Evolutionary conservation across 2,113 vertebrate species (phyloP).

Genomic region (Tetraodon nigroviridis): DNA sequence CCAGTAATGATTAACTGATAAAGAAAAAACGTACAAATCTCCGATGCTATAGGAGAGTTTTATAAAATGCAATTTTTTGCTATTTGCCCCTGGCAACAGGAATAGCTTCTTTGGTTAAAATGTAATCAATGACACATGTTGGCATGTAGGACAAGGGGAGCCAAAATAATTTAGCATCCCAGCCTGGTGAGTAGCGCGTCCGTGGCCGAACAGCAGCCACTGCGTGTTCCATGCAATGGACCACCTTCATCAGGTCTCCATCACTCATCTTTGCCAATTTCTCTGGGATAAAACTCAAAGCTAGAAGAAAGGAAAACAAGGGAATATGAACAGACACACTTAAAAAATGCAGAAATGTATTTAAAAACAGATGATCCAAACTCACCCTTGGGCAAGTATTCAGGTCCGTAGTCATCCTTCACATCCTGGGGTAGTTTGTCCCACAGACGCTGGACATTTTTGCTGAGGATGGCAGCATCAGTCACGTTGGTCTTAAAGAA

Average conservation of each 20-base stretch:
- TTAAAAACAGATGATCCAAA: neutral
- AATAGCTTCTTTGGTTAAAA: constrained; percentile 55
- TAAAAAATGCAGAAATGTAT: neutral
- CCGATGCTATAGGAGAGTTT: no score
- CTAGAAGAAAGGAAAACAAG: constrained; percentile 39
- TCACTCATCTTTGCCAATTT: constrained; percentile 64
- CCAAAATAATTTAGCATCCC: constrained; percentile 83
- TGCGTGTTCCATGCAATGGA: constrained; percentile 82
- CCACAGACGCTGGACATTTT: constrained; percentile 60
- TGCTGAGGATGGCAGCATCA: constrained; percentile 47
- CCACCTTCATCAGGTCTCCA: constrained; percentile 78
- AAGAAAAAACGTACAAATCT: no score
- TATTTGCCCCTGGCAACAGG: constrained; percentile 49
- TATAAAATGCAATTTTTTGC: neutral
- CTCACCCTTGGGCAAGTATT: constrained; percentile 60
- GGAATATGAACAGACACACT: neutral
- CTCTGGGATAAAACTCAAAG: constrained; percentile 40
- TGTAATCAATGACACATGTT: constrained; percentile 62
- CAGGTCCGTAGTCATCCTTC: constrained; percentile 65
- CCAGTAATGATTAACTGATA: no score
- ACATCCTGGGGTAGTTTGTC: constrained; percentile 69
- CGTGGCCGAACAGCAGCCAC: constrained; percentile 74
- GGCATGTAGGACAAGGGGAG: constrained; percentile 81
- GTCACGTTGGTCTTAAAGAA: constrained; percentile 77
- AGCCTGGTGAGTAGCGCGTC: constrained; percentile 78